Conservation (phyloP, 64 coral and sea anemone genomes). For the Montipora efflorescens region DNA sequence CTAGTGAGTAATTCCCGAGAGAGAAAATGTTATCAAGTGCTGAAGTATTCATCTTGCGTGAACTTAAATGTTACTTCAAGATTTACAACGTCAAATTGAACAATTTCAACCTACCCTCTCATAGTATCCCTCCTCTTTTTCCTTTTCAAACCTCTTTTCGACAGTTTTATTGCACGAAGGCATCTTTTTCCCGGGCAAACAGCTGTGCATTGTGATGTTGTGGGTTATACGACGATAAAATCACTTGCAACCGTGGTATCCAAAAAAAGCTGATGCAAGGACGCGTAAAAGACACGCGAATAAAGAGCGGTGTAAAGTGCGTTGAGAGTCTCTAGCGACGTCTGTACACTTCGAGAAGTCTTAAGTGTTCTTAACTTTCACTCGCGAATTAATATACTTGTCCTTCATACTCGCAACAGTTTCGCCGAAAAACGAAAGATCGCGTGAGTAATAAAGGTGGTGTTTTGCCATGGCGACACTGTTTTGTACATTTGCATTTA, state of each 20-base stretch:
- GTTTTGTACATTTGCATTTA: slow-evolving; percentile 12
- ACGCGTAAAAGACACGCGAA: background rate
- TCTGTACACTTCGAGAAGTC: background rate
- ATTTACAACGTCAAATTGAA: background rate
- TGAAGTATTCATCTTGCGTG: too few relatives aligned
- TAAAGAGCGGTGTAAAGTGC: background rate
- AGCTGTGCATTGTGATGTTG: slow-evolving; percentile 23
- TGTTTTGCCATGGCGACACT: slow-evolving; percentile 35
- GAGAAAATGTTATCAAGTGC: background rate
- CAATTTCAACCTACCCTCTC: background rate
- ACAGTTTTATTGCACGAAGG: slow-evolving; percentile 40
- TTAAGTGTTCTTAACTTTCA: background rate
- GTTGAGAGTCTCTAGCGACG: background rate
- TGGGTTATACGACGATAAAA: background rate
- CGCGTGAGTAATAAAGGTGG: background rate
- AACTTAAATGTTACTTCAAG: background rate
- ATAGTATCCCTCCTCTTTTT: slow-evolving; percentile 13
- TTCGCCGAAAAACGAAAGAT: background rate
- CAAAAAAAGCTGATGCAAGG: background rate
- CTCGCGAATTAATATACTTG: background rate
- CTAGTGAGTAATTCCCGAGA: background rate
- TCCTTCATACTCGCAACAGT: background rate
- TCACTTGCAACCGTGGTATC: background rate
- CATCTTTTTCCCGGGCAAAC: slow-evolving; percentile 38
- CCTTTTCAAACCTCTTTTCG: slow-evolving; percentile 23